phyloP scores from a whole-genome alignment of 1,140 invertebrate species.

The Sogatella furcifera region DNA sequence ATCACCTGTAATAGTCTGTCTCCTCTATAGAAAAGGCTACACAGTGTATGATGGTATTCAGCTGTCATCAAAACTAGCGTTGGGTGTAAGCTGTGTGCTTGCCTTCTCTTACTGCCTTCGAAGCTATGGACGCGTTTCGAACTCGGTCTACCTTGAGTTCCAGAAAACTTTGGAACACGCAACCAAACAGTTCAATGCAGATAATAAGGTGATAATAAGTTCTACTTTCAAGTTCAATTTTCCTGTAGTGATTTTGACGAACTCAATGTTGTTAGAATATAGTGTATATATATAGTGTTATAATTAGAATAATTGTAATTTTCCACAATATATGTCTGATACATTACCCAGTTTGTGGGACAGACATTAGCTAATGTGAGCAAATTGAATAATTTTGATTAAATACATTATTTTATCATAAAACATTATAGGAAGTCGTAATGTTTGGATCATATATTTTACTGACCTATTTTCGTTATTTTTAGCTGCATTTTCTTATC shows the following conservation, averaged over 20 bases:
- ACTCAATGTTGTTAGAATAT: too few species aligned
- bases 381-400: too few species aligned
- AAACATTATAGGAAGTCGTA: too few species aligned
- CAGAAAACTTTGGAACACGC: constrained; percentile 49
- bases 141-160: constrained; percentile 63
- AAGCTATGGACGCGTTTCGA: constrained; percentile 58
- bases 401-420: too few species aligned
- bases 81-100: constrained; percentile 51
- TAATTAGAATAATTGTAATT: too few species aligned
- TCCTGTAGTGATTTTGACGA: background rate
- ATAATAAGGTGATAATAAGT: constrained; percentile 37
- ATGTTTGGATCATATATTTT: too few species aligned
- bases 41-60: constrained; percentile 46
- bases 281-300: too few species aligned
- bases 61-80: constrained; percentile 46
- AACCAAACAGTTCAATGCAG: constrained; percentile 36
- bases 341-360: too few species aligned
- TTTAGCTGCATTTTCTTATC: too few species aligned
- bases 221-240: background rate
- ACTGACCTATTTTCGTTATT: too few species aligned
- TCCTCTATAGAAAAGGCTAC: constrained; percentile 58
- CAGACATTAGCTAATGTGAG: too few species aligned
- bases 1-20: constrained; percentile 61
- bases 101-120: constrained; percentile 51
- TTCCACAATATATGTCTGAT: too few species aligned